Percentiles rank a stretch among this genome's conserved stretches.
These are phyloP conservation scores for Semaprochilodus insignis DNA, from an alignment of 2,797 vertebrate species.

Conservation along the genomic window DNA sequence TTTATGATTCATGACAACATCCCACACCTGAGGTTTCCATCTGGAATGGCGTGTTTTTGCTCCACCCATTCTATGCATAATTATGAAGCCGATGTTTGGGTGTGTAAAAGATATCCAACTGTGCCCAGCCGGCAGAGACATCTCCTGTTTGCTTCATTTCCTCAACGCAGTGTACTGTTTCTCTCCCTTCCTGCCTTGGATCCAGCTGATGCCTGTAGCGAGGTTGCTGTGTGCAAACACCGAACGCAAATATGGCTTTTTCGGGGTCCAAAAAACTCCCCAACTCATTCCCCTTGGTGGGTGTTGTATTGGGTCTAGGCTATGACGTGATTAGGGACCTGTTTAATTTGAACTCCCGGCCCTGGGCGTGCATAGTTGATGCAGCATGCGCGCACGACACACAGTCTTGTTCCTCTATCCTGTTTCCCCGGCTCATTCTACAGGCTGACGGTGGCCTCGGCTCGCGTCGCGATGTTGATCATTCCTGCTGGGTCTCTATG, in stretches of 20 bases:
- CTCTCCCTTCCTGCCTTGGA: constrained; percentile 18
- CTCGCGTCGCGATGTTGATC: constrained; percentile 33
- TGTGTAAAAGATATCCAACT: constrained; percentile 50
- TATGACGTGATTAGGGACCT: constrained; percentile 3
- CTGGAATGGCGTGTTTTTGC: constrained; percentile 24
- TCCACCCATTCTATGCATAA: constrained; percentile 55
- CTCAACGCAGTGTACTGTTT: constrained; percentile 35
- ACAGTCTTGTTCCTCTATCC: constrained; percentile 20
- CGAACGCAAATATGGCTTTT: not conserved
- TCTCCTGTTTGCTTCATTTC: constrained; percentile 56
- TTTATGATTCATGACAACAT: constrained; percentile 51
- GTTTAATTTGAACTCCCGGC: not conserved
- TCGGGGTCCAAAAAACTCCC: not conserved
- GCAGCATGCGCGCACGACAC: not conserved
- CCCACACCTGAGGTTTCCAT: constrained; percentile 49
- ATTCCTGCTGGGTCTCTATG: constrained; percentile 41
- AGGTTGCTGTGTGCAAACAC: not conserved
- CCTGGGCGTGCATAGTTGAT: constrained; percentile 1
- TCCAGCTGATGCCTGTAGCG: constrained; percentile 19
- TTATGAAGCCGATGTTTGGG: constrained; percentile 48
- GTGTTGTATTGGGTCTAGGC: not conserved
- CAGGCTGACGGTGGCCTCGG: constrained; percentile 18
- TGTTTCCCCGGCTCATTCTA: constrained; percentile 11
- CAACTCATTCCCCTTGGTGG: not conserved
- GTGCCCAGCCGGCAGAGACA: constrained; percentile 50